A percentile compares a stretch with the other conserved stretches of the same genome.
Conservation (phyloP, 2,113 vertebrate genomes). For the Strigops habroptila region DNA sequence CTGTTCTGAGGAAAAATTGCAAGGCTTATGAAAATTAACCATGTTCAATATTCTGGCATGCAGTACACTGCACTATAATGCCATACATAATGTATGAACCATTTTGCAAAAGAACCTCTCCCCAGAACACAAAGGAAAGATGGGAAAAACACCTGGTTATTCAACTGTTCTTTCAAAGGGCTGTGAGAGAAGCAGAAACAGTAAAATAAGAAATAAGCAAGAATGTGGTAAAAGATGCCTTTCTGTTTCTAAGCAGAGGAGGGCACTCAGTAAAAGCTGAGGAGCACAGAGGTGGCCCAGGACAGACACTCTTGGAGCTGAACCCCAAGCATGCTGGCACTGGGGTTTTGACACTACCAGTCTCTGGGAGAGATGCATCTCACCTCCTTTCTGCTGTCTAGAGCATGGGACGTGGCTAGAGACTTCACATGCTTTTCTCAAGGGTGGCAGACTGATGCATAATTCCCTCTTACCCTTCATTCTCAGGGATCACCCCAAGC, state of each 20-base stretch:
- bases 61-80: background rate
- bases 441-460: background rate
- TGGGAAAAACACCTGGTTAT: background rate
- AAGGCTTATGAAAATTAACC: background rate
- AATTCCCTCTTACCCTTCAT: background rate
- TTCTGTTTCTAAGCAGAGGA: background rate
- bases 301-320: accelerated
- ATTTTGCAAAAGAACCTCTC: background rate
- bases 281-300: background rate
- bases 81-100: background rate
- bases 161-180: background rate
- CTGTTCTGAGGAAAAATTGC: background rate
- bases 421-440: background rate
- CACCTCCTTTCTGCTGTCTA: accelerated
- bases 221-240: background rate
- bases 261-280: background rate
- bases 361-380: background rate
- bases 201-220: background rate
- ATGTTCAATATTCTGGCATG: background rate
- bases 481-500: background rate
- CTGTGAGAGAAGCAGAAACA: background rate
- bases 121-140: background rate
- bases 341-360: accelerated
- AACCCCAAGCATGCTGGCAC: background rate
- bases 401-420: background rate